Evolutionary conservation across 2,888 invertebrate species (phyloP), one percentile per base, ranked within the genome.

Genomic region (Alsophila aescularia): DNA sequence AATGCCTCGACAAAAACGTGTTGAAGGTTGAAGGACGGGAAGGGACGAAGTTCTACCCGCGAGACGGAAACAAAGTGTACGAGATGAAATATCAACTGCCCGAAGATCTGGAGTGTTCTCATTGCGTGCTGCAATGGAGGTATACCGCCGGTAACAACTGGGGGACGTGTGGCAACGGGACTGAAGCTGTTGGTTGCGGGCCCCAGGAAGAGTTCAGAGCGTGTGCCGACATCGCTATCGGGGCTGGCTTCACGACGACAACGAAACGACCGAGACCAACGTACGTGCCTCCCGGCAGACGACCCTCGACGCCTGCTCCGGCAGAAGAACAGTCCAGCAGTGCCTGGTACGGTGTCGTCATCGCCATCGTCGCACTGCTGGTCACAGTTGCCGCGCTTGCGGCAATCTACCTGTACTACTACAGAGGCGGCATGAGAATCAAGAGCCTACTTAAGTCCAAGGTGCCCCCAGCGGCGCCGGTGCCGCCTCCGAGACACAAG

Each of bases 181-280:
- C 93, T 40, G 96, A 95, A 27, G 95, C 95, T 0, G 95, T 97
- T 0, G 97, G 97, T 0, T 97, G 97, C 74, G 97, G 97, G 0
- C 96, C 96, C 0, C 97, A 97, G 77, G 97, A 97, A 78, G 96
- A 97, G 74, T 97, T 97, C 73, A 93, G 97, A 14, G 95, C 96
- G 0, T 97, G 97, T 67, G 95, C 97, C 0, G 97, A 97, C 72
- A 94, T 97, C 37, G 92, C 95, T 12, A 94, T 97, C 32, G 94
- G 94, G 1, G 94, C 93, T 52, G 74, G 80, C 21, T 83, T 91
- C 52, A 80, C 89, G 0, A 87, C 90, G 0, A 87, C 89, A 0
- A 90, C 91, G 0, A 84, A 73, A 50, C 74, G 83, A 15, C 92
- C 92, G 5, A 87, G 92, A 69, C 88, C 92, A 0, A 72, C 90